Conservation (phyloP, 1,140 invertebrate genomes). For the Halesus radiatus region DNA sequence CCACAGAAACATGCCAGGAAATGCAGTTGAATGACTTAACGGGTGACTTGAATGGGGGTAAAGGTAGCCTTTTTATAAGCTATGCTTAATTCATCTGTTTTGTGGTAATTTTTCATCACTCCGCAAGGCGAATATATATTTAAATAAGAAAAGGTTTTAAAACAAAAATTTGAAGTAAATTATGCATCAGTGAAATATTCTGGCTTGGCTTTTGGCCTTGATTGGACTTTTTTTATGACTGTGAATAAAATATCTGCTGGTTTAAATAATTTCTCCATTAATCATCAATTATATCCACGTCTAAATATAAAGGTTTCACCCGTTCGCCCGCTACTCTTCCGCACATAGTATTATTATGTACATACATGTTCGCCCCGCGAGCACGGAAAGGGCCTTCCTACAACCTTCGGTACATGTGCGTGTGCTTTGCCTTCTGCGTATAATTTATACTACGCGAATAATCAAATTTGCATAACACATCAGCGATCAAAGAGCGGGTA, state of each 20-base stretch:
- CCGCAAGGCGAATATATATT: too few relatives aligned
- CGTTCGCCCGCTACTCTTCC: too few relatives aligned
- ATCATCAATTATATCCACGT: too few relatives aligned
- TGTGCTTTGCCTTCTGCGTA: slow-evolving; percentile 26
- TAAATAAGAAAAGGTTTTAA: too few relatives aligned
- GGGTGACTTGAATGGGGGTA: background rate
- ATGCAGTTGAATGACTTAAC: background rate
- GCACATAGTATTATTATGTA: background rate
- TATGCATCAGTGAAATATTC: too few relatives aligned
- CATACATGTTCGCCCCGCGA: background rate
- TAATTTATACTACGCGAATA: slow-evolving; percentile 56
- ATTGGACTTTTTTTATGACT: too few relatives aligned
- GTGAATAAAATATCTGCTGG: too few relatives aligned
- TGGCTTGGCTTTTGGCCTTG: too few relatives aligned
- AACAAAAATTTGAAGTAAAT: too few relatives aligned
- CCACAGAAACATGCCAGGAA: background rate
- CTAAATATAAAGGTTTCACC: too few relatives aligned
- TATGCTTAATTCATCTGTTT: background rate
- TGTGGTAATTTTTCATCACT: too few relatives aligned
- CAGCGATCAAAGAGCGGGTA: slow-evolving; percentile 56
- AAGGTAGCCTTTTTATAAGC: background rate
- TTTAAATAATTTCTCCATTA: too few relatives aligned
- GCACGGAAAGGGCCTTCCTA: slow-evolving; percentile 14
- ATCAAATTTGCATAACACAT: slow-evolving; percentile 58
- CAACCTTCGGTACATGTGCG: background rate